These are phyloP conservation scores for Clarias platycephalus DNA, from an alignment of 2,797 vertebrate species.

Conservation along the genomic window DNA sequence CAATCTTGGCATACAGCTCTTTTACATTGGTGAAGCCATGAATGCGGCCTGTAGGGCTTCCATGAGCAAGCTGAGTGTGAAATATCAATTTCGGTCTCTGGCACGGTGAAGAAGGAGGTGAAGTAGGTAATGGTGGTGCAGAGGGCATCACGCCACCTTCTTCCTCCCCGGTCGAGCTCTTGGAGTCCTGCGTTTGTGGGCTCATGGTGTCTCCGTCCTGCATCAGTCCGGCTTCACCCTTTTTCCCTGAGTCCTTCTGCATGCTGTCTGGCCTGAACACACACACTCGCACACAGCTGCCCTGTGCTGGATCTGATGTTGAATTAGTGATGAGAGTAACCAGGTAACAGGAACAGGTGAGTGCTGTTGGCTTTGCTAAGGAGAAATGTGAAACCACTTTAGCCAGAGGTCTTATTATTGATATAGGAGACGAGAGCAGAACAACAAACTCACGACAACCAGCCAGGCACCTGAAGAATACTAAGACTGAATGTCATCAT, in stretches of 20 bases:
- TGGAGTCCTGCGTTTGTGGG: conserved; percentile 62
- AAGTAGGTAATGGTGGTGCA: conserved; percentile 63
- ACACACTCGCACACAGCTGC: conserved; percentile 34
- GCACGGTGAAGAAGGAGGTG: conserved; percentile 69
- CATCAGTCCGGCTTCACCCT: conserved; percentile 74
- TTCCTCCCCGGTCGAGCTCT: conserved; percentile 60
- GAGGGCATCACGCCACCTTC: conserved; percentile 54
- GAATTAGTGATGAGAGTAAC: conserved; percentile 78
- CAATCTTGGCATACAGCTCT: conserved; percentile 94
- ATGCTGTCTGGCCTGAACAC: conserved; percentile 54
- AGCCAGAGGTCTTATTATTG: conserved; percentile 65
- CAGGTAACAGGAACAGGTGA: conserved; percentile 71
- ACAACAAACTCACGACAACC: conserved; percentile 58
- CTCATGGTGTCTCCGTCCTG: conserved; percentile 81
- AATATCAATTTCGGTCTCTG: conserved; percentile 87
- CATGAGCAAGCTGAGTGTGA: conserved; percentile 95
- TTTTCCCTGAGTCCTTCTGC: conserved; percentile 67
- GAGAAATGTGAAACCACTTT: conserved; percentile 69
- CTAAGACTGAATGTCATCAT: not conserved
- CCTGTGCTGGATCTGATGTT: conserved; percentile 53
- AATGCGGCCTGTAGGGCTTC: conserved; percentile 90
- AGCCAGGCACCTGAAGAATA: conserved; percentile 51
- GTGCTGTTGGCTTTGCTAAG: conserved; percentile 61
- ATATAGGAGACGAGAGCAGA: conserved; percentile 65
- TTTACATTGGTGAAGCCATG: conserved; percentile 96